phyloP scores from a whole-genome alignment of 2,113 vertebrate species.

The Martes martes region DNA sequence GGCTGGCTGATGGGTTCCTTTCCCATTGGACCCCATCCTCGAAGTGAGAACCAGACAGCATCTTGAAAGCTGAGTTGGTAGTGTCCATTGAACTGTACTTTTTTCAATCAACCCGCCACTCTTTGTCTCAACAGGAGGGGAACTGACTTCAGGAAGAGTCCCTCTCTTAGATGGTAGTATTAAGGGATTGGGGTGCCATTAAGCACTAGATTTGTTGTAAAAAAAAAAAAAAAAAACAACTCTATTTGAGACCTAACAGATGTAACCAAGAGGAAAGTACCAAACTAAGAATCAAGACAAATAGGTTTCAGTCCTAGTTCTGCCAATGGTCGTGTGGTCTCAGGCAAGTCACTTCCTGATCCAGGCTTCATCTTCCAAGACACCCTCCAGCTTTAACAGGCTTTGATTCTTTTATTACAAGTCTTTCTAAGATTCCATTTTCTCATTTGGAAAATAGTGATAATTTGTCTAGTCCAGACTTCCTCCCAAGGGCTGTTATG shows the following conservation, averaged over 20 bases:
- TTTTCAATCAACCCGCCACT: not conserved
- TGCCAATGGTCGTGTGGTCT: not conserved
- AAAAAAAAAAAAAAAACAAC: not conserved
- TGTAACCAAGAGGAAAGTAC: not conserved
- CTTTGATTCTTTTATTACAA: constrained; percentile 50
- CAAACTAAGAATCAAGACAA: constrained; percentile 2
- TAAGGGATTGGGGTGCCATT: not conserved
- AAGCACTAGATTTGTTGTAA: not conserved
- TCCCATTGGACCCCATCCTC: not conserved
- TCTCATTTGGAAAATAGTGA: constrained; percentile 59
- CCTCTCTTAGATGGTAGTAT: not conserved
- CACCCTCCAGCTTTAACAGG: constrained; percentile 19
- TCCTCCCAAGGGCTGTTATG: not conserved
- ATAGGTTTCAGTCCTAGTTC: not conserved
- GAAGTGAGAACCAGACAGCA: not conserved
- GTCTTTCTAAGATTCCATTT: constrained; percentile 55
- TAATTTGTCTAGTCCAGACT: constrained; percentile 21
- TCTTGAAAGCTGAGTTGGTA: not conserved
- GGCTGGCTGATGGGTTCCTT: not conserved
- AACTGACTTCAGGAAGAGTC: not conserved
- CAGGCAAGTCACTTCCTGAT: constrained; percentile 24
- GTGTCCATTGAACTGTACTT: not conserved
- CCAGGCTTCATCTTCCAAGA: constrained; percentile 28
- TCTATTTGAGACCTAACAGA: not conserved
- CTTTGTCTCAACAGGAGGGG: not conserved